A percentile compares a stretch with the other conserved stretches of the same genome.
These are phyloP conservation scores for Rana temporaria DNA, from an alignment of 2,113 vertebrate genomes.

Conservation along the genomic window DNA sequence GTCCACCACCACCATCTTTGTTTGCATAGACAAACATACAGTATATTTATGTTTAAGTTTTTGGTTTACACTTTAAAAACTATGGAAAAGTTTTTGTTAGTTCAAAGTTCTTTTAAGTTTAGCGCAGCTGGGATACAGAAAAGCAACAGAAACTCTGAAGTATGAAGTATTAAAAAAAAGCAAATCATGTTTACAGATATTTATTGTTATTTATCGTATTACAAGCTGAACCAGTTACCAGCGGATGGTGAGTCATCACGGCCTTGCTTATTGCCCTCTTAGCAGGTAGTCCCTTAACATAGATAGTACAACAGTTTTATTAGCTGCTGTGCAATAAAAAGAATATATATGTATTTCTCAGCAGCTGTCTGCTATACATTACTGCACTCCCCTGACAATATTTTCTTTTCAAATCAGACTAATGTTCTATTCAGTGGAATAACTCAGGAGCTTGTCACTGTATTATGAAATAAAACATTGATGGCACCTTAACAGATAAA, in stretches of 20 bases:
- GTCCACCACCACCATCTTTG: no score
- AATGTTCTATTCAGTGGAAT: conserved; percentile 53
- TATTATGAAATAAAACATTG: conserved; percentile 49
- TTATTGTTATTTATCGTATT: neutral
- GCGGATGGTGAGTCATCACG: conserved; percentile 30
- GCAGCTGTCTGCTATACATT: conserved; percentile 47
- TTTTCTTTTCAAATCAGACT: conserved; percentile 51
- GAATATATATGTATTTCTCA: conserved; percentile 33
- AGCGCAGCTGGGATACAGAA: neutral
- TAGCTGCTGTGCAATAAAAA: conserved; percentile 37
- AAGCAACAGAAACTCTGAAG: neutral
- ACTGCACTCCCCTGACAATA: conserved; percentile 41
- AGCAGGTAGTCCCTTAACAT: conserved; percentile 32
- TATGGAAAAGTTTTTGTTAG: no score
- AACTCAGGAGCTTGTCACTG: conserved; percentile 49
- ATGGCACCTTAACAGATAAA: conserved; percentile 50
- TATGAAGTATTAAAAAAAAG: neutral
- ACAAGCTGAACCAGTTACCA: conserved; percentile 4
- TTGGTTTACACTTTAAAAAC: no score
- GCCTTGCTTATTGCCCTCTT: conserved; percentile 1
- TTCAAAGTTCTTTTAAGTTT: no score
- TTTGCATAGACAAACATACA: no score
- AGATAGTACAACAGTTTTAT: conserved; percentile 29
- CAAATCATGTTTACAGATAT: neutral
- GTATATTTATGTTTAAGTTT: no score